Evolutionary conservation across 1,140 invertebrate genomes (phyloP).

Genomic region (Spodoptera frugiperda): DNA sequence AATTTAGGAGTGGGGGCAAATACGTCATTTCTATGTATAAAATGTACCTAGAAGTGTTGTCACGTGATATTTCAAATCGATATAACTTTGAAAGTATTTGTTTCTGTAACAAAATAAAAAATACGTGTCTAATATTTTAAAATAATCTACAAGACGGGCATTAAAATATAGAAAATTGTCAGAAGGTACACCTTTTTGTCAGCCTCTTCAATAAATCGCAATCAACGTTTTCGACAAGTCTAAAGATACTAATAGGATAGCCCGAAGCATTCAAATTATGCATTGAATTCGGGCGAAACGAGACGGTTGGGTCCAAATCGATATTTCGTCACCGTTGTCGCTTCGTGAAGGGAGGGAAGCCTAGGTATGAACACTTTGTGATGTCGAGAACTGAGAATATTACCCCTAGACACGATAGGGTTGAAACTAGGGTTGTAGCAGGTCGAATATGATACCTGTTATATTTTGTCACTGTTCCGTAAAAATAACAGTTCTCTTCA

Average conservation of each 20-base stretch:
- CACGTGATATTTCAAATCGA: no score
- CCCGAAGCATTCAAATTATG: slow-evolving; percentile 35
- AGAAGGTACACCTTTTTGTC: neutral
- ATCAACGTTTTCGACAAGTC: neutral
- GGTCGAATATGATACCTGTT: no score
- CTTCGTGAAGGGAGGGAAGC: slow-evolving; percentile 34
- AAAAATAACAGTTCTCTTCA: no score
- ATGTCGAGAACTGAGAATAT: slow-evolving; percentile 32
- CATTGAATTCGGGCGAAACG: slow-evolving; percentile 5
- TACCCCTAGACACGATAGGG: slow-evolving; percentile 18
- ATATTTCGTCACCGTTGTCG: slow-evolving; percentile 44
- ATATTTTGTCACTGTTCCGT: no score
- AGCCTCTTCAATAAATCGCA: neutral
- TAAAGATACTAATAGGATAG: slow-evolving; percentile 3
- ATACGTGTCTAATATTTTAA: no score
- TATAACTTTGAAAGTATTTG: no score
- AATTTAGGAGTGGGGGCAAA: no score
- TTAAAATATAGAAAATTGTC: no score
- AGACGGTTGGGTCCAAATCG: slow-evolving; percentile 43
- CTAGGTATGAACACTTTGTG: slow-evolving; percentile 12
- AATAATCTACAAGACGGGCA: no score
- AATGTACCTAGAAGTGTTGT: no score
- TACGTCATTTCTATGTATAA: no score
- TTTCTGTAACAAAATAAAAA: no score
- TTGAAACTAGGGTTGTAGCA: neutral